Evolutionary conservation across 2,797 vertebrate genomes (phyloP).

Genomic region (Gallinago stenura): DNA sequence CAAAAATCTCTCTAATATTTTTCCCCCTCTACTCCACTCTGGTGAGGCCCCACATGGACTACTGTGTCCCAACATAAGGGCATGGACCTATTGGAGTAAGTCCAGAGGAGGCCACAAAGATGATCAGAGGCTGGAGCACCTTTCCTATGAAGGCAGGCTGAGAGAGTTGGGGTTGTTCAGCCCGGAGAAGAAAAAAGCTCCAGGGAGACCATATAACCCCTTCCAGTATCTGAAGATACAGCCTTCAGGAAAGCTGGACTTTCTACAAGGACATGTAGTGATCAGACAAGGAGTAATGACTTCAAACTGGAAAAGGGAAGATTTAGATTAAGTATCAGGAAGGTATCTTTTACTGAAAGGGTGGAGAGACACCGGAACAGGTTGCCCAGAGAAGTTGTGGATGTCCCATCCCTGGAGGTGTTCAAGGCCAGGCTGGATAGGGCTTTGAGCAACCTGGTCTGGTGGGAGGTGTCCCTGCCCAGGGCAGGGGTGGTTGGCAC

Average conservation of each 20-base stretch:
- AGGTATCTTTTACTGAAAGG: neutral
- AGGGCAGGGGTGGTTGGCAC: neutral
- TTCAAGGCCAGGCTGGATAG: neutral
- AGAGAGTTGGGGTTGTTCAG: neutral
- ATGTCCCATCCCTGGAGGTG: neutral
- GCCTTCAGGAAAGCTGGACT: neutral
- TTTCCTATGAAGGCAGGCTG: neutral
- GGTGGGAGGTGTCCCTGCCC: neutral
- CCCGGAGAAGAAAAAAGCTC: neutral
- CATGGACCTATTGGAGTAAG: neutral
- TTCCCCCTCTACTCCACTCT: neutral
- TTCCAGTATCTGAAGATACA: neutral
- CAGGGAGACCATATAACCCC: neutral
- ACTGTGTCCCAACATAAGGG: neutral
- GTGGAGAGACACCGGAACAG: neutral
- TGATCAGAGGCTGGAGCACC: neutral
- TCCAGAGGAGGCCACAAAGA: neutral
- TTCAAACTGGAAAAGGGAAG: neutral
- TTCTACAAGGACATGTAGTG: neutral
- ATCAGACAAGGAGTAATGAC: neutral
- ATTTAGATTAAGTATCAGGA: neutral
- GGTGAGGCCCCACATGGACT: neutral
- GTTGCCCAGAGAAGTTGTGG: neutral
- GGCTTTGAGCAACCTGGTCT: neutral
- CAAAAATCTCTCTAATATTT: neutral